These are phyloP conservation scores for Limnephilus lunatus DNA, from an alignment of 2,888 invertebrate genomes.

Conservation along the genomic window DNA sequence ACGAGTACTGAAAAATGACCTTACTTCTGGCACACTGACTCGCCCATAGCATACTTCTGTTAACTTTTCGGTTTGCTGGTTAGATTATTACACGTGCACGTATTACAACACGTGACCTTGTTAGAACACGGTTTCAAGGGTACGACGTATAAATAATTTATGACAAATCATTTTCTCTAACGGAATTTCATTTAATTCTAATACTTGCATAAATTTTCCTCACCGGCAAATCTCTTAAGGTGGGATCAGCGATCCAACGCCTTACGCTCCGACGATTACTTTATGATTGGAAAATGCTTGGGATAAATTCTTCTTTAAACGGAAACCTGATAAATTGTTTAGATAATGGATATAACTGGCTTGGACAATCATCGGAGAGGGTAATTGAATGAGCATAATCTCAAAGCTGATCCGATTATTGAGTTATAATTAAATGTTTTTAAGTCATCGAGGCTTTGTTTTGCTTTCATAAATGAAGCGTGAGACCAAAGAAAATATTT, in stretches of 20 bases:
- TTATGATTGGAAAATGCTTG: not conserved
- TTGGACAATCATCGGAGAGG: not conserved
- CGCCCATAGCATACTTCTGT: too few relatives aligned
- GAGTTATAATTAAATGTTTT: not conserved
- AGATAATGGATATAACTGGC: not conserved
- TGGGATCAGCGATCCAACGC: not conserved
- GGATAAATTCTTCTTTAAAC: not conserved
- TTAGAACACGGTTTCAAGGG: not conserved
- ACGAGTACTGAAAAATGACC: too few relatives aligned
- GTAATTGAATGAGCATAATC: not conserved
- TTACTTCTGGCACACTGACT: too few relatives aligned
- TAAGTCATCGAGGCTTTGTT: not conserved
- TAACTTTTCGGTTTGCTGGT: not conserved
- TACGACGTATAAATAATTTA: not conserved
- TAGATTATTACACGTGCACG: not conserved
- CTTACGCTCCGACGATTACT: not conserved
- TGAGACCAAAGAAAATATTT: too few relatives aligned
- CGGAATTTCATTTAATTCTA: not conserved
- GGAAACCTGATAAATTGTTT: not conserved
- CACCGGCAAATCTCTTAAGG: not conserved
- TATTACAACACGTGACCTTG: not conserved
- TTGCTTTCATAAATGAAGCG: not conserved
- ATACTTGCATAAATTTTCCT: slow-evolving; percentile 2
- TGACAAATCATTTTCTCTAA: not conserved
- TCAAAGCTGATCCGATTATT: not conserved